Evolutionary conservation across 2,797 vertebrate species (phyloP).

Genomic region (Gambusia yucatana): DNA sequence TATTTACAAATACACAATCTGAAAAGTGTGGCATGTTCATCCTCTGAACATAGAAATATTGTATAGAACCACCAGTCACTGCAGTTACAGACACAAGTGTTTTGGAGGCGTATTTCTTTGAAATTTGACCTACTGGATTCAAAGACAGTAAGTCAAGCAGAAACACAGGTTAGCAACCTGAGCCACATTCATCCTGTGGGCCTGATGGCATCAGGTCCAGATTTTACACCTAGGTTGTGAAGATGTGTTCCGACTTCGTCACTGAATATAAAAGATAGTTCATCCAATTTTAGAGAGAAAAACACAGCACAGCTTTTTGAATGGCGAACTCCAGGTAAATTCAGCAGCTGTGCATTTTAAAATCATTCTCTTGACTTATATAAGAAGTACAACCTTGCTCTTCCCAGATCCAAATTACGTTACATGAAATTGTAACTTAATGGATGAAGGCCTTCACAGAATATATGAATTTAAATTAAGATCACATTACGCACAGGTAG

Average conservation of each 20-base stretch:
- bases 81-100: background rate
- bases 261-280: too few relatives aligned
- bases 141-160: too few relatives aligned
- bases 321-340: background rate
- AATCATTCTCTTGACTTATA: background rate
- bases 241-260: too few relatives aligned
- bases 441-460: background rate
- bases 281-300: background rate
- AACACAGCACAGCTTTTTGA: background rate
- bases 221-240: too few relatives aligned
- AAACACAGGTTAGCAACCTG: too few relatives aligned
- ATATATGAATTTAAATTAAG: background rate
- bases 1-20: background rate
- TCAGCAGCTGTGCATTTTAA: background rate
- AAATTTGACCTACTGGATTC: background rate
- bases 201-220: too few relatives aligned
- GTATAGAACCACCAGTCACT: background rate
- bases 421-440: background rate
- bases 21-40: background rate
- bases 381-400: background rate
- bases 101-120: background rate
- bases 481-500: background rate
- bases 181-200: too few relatives aligned
- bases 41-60: background rate
- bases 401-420: background rate